Evolutionary conservation across 2,888 invertebrate species (phyloP).

Genomic region (Scaptomyza polygonia): DNA sequence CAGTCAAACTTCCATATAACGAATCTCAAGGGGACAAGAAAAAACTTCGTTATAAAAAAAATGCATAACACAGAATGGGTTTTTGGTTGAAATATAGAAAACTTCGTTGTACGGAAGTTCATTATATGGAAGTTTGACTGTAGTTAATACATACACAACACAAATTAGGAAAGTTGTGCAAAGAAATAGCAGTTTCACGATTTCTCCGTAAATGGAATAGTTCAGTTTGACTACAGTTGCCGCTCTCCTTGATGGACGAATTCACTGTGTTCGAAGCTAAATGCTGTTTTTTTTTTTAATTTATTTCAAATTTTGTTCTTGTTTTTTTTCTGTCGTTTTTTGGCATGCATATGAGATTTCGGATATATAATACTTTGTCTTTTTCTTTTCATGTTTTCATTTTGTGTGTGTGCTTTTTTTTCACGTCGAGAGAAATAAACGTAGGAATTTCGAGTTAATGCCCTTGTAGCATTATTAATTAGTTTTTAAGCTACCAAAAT

Average conservation of each 20-base stretch:
- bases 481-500: background rate
- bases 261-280: slow-evolving; percentile 21
- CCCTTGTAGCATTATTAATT: too few relatives aligned
- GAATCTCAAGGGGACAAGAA: too few relatives aligned
- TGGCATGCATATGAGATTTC: slow-evolving; percentile 67
- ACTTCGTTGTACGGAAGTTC: too few relatives aligned
- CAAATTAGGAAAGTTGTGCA: background rate
- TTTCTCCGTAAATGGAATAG: too few relatives aligned
- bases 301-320: slow-evolving; percentile 11
- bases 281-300: slow-evolving; percentile 48
- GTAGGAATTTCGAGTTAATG: slow-evolving; percentile 29
- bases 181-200: too few relatives aligned
- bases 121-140: too few relatives aligned
- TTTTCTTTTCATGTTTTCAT: slow-evolving; percentile 16
- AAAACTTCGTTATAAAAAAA: too few relatives aligned
- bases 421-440: slow-evolving; percentile 11
- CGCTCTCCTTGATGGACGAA: background rate
- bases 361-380: slow-evolving; percentile 66
- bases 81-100: too few relatives aligned
- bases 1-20: too few relatives aligned
- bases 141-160: slow-evolving; percentile 22
- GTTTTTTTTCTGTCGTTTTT: slow-evolving; percentile 45
- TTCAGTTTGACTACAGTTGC: too few relatives aligned
- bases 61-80: too few relatives aligned
- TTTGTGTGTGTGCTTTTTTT: slow-evolving; percentile 38